These are phyloP conservation scores for Haliclystus octoradiatus DNA, from an alignment of 30 jellyfish, hydroid and myxozoan species.

Conservation along the genomic window DNA sequence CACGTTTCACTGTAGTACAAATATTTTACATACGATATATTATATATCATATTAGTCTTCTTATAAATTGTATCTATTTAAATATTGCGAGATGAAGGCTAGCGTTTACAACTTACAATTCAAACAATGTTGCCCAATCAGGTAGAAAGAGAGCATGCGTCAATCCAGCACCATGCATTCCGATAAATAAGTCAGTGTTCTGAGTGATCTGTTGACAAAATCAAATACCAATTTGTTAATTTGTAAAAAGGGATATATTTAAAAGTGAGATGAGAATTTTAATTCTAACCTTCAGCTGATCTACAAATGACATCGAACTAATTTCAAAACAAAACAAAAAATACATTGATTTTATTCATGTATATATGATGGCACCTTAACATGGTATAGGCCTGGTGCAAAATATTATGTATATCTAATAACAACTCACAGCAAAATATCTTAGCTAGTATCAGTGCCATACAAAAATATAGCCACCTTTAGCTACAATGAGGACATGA, in stretches of 20 bases:
- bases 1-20: no score
- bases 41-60: no score
- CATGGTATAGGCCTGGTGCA: no score
- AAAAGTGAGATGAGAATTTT: not conserved
- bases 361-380: no score
- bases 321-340: no score
- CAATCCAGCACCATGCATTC: slow-evolving; percentile 91
- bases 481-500: slow-evolving; percentile 14
- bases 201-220: slow-evolving; percentile 37
- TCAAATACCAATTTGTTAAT: not conserved
- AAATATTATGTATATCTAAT: no score
- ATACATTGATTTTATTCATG: no score
- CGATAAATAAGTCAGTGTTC: slow-evolving; percentile 61
- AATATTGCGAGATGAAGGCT: not conserved
- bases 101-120: slow-evolving; percentile 38
- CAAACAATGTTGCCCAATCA: slow-evolving; percentile 73
- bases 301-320: slow-evolving; percentile 53
- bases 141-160: slow-evolving; percentile 67
- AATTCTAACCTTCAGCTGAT: slow-evolving; percentile 45
- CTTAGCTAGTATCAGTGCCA: no score
- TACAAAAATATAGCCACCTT: no score
- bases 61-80: no score
- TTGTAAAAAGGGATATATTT: not conserved
- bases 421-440: no score
- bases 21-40: no score